Evolutionary conservation across 2,888 invertebrate genomes (phyloP), one percentile per base, ranked within the genome.

Genomic region (Rotaria magnacalcarata): DNA sequence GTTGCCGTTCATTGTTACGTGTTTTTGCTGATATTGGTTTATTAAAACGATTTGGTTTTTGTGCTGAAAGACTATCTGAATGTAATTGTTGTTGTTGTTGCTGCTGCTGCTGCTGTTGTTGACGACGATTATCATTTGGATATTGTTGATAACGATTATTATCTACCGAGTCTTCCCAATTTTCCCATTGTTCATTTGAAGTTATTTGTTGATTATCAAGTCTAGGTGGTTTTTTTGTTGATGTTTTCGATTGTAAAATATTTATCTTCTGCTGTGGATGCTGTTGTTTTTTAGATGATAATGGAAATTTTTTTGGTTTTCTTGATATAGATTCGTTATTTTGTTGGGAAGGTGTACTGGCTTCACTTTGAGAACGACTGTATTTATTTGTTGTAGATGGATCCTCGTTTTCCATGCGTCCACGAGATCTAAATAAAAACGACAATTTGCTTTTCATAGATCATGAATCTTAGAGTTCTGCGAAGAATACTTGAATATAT

Each of bases 311-410:
- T 34, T 67, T 67, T 16, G 34, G 6, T 67, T 67, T 67, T 19
- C 80, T 21, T 47, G 14, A 2, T 14, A 80, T 19, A 14, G 47
- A 41, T 34, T 34, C 67, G 1, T 24, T 80, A 11, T 47, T 41
- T 47, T 47, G 21, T 80, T 80, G 80, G 16, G 80, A 80, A 6
- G 10, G 80, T 47, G 47, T n/a, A 80, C 80, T 80, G 24, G 80
- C 24, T 47, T 47, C 80, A 80, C 80, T 80, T 47, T 24, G 80
- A 47, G 80, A 80, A 47, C 80, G 80, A n/a, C 80, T 80, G 19
- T 80, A 80, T n/a, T 80, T 80, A 47, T 80, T 80, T 24, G 10
- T 0, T 11, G 3, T n/a, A 24, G 43, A 24, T n/a, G 43, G n/a
- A 3, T 80, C 21, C 24, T 80, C 80, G n/a, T 47, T 80, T 24